Conservation (phyloP, 2,113 vertebrate genomes). For the Cygnus buccinator region DNA sequence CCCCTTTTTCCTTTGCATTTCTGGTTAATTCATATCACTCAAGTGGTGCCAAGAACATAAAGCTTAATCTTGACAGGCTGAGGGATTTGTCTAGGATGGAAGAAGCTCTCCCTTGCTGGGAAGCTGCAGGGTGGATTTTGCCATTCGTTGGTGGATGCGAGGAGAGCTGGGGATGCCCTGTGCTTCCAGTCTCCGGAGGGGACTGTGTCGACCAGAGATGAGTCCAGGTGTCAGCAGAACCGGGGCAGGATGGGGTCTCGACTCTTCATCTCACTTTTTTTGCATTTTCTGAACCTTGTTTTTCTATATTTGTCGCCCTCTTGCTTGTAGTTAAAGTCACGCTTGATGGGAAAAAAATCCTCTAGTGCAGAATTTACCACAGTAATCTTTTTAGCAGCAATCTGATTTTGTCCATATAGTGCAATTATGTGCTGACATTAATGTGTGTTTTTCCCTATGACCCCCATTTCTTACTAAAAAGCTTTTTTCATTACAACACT, state of each 20-base stretch:
- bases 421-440: slow-evolving; percentile 30
- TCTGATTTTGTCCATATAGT: slow-evolving; percentile 28
- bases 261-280: background rate
- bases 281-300: background rate
- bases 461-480: slow-evolving; percentile 40
- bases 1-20: background rate
- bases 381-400: background rate
- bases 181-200: background rate
- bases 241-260: background rate
- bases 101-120: background rate
- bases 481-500: slow-evolving; percentile 19
- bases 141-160: background rate
- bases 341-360: background rate
- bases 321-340: background rate
- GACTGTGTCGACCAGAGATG: background rate
- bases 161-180: background rate
- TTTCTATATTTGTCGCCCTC: background rate
- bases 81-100: background rate
- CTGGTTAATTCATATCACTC: background rate
- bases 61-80: background rate
- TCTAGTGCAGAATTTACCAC: background rate
- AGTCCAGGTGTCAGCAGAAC: background rate
- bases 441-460: slow-evolving; percentile 33
- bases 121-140: background rate
- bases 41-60: background rate